Base-by-base conservation (phyloP, 2,113 vertebrate genomes). In the Chrysemys picta region DNA sequence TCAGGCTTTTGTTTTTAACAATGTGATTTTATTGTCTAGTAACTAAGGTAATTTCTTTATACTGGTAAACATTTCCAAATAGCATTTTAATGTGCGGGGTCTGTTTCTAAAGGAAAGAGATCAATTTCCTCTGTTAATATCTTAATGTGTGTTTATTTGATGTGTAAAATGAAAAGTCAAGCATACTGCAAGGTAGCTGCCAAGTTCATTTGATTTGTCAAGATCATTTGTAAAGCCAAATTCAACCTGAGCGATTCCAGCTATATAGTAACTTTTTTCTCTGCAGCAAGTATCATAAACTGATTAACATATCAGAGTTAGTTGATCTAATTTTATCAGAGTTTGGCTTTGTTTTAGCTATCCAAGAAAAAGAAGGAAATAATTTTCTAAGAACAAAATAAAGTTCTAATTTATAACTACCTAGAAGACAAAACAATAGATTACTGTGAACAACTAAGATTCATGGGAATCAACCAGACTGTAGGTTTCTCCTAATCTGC, bases 21-120 rank as follows among this genome's bases (percentile, higher is more conserved):
- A 95, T 45, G 90, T 91, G 25, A 93, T 97, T 98, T 98, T 98
- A 98, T 95, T 97, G 96, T 90, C 96, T 84, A 91, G 85, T 94
- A 97, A 97, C 93, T 96, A 88, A 92, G 53, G 91, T 27, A 80
- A 91, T 98, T 96, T 96, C 84, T 93, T 95, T 93, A 93, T 90
- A 86, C 78, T 88, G 76, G 59, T 53, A 95, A 94, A 93, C 42
- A 84, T 89, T 94, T 85, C 83, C 49, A 85, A 85, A 82, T 50
- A 95, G 72, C 85, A 69, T 93, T 97, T 97, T 96, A 94, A 95
- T 52, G 19, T 87, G 38, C 29, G 84, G 57, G 79, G 82, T 88
- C 88, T 96, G 92, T 84, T 97, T 93, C 91, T 91, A 94, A 96
- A 93, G 81, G 72, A 88, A 92, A 85, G 49, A 87, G 83, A 90